Conservation (phyloP, 2,888 invertebrate genomes). For the Hirtodrosophila alboralis region DNA sequence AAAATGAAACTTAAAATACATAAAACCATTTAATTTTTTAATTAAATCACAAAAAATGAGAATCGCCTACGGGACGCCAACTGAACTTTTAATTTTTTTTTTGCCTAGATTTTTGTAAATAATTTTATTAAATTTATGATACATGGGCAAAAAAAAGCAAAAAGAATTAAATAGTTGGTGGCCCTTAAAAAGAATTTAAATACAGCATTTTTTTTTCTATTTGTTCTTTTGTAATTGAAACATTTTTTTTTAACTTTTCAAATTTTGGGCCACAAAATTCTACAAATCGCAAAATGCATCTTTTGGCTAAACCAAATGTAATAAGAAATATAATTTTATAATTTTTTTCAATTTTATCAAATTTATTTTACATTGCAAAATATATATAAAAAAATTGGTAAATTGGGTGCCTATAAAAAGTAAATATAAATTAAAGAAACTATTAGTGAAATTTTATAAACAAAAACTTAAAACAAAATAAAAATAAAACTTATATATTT, state of each 20-base stretch:
- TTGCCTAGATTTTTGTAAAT: conserved; percentile 69
- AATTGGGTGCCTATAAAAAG: conserved; percentile 83
- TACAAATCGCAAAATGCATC: conserved; percentile 23
- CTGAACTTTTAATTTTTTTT: conserved; percentile 16
- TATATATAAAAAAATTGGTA: conserved; percentile 77
- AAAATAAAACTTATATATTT: conserved; percentile 62
- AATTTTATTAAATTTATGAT: conserved; percentile 78
- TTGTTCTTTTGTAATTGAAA: not conserved
- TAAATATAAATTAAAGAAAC: conserved; percentile 75
- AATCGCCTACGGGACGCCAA: conserved; percentile 16
- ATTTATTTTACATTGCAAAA: conserved; percentile 27
- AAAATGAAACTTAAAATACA: conserved; percentile 44
- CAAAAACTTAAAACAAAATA: conserved; percentile 32
- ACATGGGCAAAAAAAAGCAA: conserved; percentile 30
- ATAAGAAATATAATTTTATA: conserved; percentile 14
- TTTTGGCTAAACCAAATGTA: conserved; percentile 53
- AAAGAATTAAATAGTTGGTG: conserved; percentile 15
- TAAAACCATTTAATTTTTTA: conserved; percentile 49
- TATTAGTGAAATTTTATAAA: conserved; percentile 82
- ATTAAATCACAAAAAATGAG: conserved; percentile 33
- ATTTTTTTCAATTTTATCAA: conserved; percentile 32
- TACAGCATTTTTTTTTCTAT: conserved; percentile 22
- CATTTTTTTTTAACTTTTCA: conserved; percentile 11
- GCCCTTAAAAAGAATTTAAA: not conserved
- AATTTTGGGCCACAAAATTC: conserved; percentile 57